Conservation (phyloP, 2,113 vertebrate genomes). For the Limnothrissa miodon region DNA sequence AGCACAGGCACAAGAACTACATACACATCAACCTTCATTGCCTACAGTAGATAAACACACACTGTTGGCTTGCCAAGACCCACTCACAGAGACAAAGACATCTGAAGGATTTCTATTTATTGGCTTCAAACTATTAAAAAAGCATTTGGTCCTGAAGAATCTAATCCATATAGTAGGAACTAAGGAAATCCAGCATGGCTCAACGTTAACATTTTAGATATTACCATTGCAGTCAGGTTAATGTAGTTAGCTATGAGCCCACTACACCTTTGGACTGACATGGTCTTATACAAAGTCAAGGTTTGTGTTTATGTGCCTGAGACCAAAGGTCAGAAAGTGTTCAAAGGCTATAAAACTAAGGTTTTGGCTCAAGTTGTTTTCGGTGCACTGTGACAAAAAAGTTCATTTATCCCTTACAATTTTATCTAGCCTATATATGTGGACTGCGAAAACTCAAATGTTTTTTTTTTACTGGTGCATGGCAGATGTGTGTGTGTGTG, state of each 20-base stretch:
- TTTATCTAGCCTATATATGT: too few relatives aligned
- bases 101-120: not conserved
- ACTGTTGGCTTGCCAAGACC: not conserved
- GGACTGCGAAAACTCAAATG: too few relatives aligned
- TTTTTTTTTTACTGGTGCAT: too few relatives aligned
- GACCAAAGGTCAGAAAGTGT: slow-evolving; percentile 8
- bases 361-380: not conserved
- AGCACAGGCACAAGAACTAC: not conserved
- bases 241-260: not conserved
- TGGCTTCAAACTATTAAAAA: not conserved
- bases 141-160: not conserved
- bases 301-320: not conserved
- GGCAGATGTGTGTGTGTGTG: too few relatives aligned
- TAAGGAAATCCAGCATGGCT: not conserved
- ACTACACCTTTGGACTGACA: slow-evolving; percentile 1
- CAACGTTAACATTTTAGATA: not conserved
- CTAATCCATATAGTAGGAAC: too few relatives aligned
- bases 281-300: not conserved
- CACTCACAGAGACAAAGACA: not conserved
- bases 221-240: not conserved
- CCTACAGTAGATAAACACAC: not conserved
- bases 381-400: too few relatives aligned
- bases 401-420: too few relatives aligned
- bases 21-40: too few relatives aligned
- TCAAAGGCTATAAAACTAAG: not conserved